phyloP scores from a whole-genome alignment of 2,113 vertebrate genomes.

The Pseudopipra pipra region DNA sequence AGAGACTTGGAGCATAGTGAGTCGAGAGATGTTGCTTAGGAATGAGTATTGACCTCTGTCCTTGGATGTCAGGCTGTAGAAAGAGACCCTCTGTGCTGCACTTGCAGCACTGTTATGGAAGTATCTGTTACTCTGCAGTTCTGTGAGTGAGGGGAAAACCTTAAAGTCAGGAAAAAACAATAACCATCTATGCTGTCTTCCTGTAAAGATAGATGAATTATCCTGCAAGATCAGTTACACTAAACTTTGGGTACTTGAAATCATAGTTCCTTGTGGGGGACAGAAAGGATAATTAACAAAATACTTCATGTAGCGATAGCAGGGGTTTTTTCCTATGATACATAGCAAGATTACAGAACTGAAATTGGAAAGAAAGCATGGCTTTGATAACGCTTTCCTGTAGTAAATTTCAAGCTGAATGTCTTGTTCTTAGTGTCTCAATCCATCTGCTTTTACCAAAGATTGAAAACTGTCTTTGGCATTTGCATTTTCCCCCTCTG shows the following conservation, averaged over 20 bases:
- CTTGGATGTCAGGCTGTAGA: not conserved
- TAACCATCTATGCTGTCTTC: not conserved
- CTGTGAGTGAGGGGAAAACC: not conserved
- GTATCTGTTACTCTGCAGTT: not conserved
- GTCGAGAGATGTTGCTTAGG: not conserved
- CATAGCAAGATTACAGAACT: not conserved
- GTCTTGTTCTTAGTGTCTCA: not conserved
- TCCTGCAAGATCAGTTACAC: not conserved
- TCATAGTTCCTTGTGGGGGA: not conserved
- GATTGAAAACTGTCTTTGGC: not conserved
- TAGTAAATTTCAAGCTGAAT: not conserved
- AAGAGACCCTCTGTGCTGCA: not conserved
- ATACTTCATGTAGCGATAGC: not conserved
- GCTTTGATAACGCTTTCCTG: not conserved
- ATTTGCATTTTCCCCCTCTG: not conserved
- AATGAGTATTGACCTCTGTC: not conserved
- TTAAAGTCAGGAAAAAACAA: not conserved
- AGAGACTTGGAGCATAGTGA: not conserved
- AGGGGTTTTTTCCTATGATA: rapidly evolving
- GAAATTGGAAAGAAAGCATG: not conserved
- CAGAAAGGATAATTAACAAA: not conserved
- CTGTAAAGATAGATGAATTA: not conserved
- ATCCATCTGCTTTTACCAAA: not conserved
- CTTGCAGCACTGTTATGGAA: not conserved
- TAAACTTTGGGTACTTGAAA: not conserved